Conservation (phyloP, 2,113 vertebrate genomes). For the Sorex fumeus region DNA sequence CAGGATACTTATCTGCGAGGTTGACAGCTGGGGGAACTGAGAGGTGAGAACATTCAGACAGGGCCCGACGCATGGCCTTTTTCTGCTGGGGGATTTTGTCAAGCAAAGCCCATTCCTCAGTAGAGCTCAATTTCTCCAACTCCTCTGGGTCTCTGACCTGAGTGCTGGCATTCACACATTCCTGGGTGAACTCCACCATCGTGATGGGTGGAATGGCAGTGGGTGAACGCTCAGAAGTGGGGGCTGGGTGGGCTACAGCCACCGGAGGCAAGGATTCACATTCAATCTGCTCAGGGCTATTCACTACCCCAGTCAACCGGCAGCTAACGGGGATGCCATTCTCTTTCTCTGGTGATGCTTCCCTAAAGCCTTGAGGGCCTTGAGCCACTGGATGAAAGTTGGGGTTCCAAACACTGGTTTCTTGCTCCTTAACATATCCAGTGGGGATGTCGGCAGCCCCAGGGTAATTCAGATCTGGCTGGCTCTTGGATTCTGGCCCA, state of each 20-base stretch:
- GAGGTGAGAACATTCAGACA: slow-evolving; percentile 97
- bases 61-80: slow-evolving; percentile 94
- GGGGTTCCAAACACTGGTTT: slow-evolving; percentile 89
- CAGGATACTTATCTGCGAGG: slow-evolving; percentile 95
- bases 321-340: slow-evolving; percentile 82
- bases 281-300: slow-evolving; percentile 79
- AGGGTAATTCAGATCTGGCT: slow-evolving; percentile 68
- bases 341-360: slow-evolving; percentile 81
- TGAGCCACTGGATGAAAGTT: slow-evolving; percentile 83
- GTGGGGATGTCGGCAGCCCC: slow-evolving; percentile 54
- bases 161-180: slow-evolving; percentile 74
- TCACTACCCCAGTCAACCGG: slow-evolving; percentile 85
- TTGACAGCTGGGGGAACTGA: slow-evolving; percentile 93
- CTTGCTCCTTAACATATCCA: slow-evolving; percentile 80
- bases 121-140: slow-evolving; percentile 86
- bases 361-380: slow-evolving; percentile 77
- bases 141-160: slow-evolving; percentile 67
- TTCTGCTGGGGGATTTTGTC: slow-evolving; percentile 91
- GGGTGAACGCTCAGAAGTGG: background rate
- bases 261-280: background rate
- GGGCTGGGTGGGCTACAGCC: background rate
- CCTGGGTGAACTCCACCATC: slow-evolving; percentile 88
- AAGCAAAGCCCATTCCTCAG: slow-evolving; percentile 83
- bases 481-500: slow-evolving; percentile 69
- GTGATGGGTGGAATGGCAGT: slow-evolving; percentile 78